A percentile compares a stretch with the other conserved stretches of the same genome.
phyloP scores from a whole-genome alignment of 1,140 invertebrate genomes.

The Eriosoma lanigerum region DNA sequence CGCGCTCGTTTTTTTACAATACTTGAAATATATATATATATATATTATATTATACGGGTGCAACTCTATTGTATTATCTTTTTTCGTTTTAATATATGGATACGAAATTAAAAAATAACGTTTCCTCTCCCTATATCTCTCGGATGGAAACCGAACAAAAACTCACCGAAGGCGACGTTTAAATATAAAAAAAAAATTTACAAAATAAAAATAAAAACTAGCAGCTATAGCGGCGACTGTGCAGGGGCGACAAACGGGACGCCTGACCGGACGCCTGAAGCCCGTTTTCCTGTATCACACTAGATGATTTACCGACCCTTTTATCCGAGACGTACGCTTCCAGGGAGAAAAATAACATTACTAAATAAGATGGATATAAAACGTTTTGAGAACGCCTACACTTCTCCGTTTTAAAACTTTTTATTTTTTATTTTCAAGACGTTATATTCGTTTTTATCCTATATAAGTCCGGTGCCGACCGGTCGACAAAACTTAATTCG shows the following conservation, averaged over 20 bases:
- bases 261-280: conserved; percentile 38
- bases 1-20: not conserved
- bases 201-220: too few species aligned
- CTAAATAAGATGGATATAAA: conserved; percentile 45
- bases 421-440: not conserved
- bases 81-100: conserved; percentile 21
- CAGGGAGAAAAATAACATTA: conserved; percentile 43
- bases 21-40: too few species aligned
- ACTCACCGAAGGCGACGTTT: not conserved
- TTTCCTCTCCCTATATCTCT: conserved; percentile 8
- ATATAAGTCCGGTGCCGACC: conserved; percentile 22
- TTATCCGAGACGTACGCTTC: conserved; percentile 42
- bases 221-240: conserved; percentile 5
- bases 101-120: conserved; percentile 24
- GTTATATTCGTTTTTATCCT: conserved; percentile 19
- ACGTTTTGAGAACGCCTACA: conserved; percentile 21
- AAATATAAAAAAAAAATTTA: too few species aligned
- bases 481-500: conserved; percentile 36
- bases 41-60: too few species aligned
- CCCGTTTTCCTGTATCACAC: conserved; percentile 35
- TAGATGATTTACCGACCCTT: conserved; percentile 44
- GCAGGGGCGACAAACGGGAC: conserved; percentile 24
- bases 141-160: conserved; percentile 25
- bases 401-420: not conserved
- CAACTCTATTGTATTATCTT: conserved; percentile 26